Conservation (phyloP, 2,888 invertebrate genomes). For the Philereme vetulata region DNA sequence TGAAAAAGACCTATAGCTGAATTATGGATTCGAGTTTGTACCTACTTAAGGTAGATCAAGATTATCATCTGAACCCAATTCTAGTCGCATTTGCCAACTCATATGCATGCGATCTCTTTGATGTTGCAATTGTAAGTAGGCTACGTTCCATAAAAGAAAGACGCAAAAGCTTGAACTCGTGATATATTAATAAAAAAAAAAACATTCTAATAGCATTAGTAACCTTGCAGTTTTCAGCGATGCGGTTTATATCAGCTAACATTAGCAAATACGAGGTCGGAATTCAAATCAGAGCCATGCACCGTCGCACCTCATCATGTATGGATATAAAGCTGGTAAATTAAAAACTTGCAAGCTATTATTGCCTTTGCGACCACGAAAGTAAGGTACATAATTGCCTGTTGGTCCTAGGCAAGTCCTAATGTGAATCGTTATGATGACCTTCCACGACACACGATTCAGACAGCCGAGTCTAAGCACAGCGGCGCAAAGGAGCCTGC, state of each 20-base stretch:
- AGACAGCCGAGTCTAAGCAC: slow-evolving; percentile 44
- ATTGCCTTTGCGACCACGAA: slow-evolving; percentile 35
- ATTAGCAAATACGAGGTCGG: slow-evolving; percentile 50
- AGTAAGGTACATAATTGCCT: slow-evolving; percentile 35
- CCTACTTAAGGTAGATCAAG: neutral
- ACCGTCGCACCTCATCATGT: slow-evolving; percentile 32
- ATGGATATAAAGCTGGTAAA: slow-evolving; percentile 37
- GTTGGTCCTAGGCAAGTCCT: slow-evolving; percentile 25
- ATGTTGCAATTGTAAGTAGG: slow-evolving; percentile 4
- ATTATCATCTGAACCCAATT: neutral
- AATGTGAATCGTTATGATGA: slow-evolving; percentile 42
- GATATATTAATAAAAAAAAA: slow-evolving; percentile 27
- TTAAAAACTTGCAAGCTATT: slow-evolving; percentile 36
- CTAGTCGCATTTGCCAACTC: neutral
- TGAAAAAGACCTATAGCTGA: neutral
- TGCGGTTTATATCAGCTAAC: slow-evolving; percentile 39
- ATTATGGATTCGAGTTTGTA: neutral
- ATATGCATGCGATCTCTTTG: neutral
- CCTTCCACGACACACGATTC: slow-evolving; percentile 70
- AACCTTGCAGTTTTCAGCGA: slow-evolving; percentile 36
- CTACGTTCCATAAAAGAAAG: slow-evolving; percentile 4
- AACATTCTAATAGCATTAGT: slow-evolving; percentile 19
- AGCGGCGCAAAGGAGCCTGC: slow-evolving; percentile 1
- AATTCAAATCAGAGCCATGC: slow-evolving; percentile 47
- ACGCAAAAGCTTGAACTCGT: slow-evolving; percentile 13